Base-by-base conservation (phyloP, 1,140 invertebrate species). In the Zaprionus ghesquierei region DNA sequence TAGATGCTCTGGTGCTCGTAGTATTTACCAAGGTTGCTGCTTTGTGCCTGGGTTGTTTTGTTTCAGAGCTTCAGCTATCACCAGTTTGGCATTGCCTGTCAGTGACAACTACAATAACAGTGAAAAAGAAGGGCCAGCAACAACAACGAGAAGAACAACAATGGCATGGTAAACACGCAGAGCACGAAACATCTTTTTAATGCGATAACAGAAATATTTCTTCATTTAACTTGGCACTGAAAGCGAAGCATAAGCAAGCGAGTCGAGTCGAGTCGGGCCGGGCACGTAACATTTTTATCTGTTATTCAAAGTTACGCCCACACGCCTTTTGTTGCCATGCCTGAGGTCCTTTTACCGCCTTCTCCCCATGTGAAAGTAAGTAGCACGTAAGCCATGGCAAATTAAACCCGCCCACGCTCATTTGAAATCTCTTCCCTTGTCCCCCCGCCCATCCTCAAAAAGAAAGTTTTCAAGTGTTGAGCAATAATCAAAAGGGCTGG, bases 241-340 rank as follows among this genome's bases (percentile, higher is more conserved):
- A 75, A 75, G 68, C 54, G 44, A 35, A 60, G 51, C 38, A 63
- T 33, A 59, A 29, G 46, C n/a, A 53, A 23, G 35, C 9, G 41
- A 46, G 41, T 5, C 41, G 18, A 55, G 46, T 58, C 54, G 31
- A 41, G 35, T 31, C 25, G 35, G 61, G 50, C 58, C 66, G 72
- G 60, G 66, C 84, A 89, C 84, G 84, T 89, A 84, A 89, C 79
- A 80, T 81, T 89, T 89, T 89, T 87, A 87, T 87, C 79, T 87
- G 62, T 79, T 89, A 87, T 87, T 87, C 79, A 87, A 89, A 89
- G 82, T 85, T 79, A 66, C 69, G 69, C 69, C 81, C 66, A 53
- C 50, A 10, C 23, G 18, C 25, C 23, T 58, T 65, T 58, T 71
- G 51, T 59, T 66, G 63, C 53, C 27, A 25, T 25, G 54, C 15